These are phyloP conservation scores for Torymus aiolomorphi DNA, from an alignment of 2,888 invertebrate species.

Conservation along the genomic window DNA sequence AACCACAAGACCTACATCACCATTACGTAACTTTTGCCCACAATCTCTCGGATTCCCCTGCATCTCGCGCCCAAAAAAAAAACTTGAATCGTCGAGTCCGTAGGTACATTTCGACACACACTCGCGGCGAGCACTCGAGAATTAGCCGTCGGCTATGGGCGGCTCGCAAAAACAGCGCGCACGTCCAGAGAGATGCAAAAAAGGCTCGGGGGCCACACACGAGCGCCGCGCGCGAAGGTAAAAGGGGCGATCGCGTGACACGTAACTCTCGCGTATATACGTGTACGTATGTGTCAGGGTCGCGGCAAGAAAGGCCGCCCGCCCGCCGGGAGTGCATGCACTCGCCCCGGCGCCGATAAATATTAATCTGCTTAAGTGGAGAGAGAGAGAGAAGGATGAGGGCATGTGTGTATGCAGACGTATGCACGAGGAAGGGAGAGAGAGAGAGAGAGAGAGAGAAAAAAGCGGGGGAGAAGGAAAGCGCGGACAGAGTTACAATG, in stretches of 20 bases:
- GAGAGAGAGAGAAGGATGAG: background rate
- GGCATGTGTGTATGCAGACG: too few species aligned
- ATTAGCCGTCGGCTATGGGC: background rate
- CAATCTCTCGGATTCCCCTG: too few species aligned
- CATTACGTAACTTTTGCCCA: too few species aligned
- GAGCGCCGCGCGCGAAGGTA: background rate
- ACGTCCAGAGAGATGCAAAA: background rate
- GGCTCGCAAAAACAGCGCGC: background rate
- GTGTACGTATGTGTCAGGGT: slow-evolving; percentile 20
- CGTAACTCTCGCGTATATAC: background rate
- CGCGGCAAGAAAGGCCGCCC: slow-evolving; percentile 1
- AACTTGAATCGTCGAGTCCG: too few species aligned
- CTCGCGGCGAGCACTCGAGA: too few species aligned
- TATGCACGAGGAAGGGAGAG: too few species aligned
- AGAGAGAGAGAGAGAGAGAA: too few species aligned
- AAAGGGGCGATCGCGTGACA: slow-evolving; percentile 22
- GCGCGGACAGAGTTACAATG: slow-evolving; percentile 3
- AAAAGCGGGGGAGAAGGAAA: background rate
- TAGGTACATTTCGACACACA: too few species aligned
- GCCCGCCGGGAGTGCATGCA: background rate
- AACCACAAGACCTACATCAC: too few species aligned
- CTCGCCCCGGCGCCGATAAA: slow-evolving; percentile 10
- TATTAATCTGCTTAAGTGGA: slow-evolving; percentile 34
- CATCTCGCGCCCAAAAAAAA: too few species aligned
- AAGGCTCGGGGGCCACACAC: background rate